phyloP scores from a whole-genome alignment of 2,113 vertebrate genomes.

The Agapornis roseicollis region DNA sequence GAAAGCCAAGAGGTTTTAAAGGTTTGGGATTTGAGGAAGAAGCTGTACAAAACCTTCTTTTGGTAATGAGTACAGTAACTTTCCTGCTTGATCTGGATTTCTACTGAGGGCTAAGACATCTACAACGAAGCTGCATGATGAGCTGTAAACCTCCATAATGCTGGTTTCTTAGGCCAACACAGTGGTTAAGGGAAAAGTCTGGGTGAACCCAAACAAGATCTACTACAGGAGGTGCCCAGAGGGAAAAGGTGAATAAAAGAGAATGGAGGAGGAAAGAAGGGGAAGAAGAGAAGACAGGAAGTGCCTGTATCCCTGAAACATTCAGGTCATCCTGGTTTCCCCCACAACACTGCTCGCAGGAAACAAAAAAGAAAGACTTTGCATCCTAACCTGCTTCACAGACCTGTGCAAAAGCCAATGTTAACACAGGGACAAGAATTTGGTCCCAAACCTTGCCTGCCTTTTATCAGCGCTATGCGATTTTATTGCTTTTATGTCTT shows the following conservation, averaged over 20 bases:
- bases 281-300: not conserved
- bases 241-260: not conserved
- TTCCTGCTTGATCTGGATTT: not conserved
- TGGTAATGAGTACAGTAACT: not conserved
- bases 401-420: not conserved
- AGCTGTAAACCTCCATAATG: not conserved
- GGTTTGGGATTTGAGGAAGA: not conserved
- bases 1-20: not conserved
- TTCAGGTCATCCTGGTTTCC: not conserved
- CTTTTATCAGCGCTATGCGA: not conserved
- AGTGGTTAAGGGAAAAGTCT: not conserved
- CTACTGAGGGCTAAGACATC: not conserved
- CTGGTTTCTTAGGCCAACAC: not conserved
- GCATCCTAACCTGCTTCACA: not conserved
- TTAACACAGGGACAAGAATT: not conserved
- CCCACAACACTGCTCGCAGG: accelerated
- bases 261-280: not conserved
- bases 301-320: not conserved
- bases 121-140: not conserved
- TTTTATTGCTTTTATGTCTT: not conserved
- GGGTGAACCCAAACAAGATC: not conserved
- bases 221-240: not conserved
- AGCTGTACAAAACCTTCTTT: not conserved
- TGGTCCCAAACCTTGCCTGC: not conserved
- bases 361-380: not conserved